Conservation (phyloP, 2,113 vertebrate species). For the Myanophis thanlyinensis region DNA sequence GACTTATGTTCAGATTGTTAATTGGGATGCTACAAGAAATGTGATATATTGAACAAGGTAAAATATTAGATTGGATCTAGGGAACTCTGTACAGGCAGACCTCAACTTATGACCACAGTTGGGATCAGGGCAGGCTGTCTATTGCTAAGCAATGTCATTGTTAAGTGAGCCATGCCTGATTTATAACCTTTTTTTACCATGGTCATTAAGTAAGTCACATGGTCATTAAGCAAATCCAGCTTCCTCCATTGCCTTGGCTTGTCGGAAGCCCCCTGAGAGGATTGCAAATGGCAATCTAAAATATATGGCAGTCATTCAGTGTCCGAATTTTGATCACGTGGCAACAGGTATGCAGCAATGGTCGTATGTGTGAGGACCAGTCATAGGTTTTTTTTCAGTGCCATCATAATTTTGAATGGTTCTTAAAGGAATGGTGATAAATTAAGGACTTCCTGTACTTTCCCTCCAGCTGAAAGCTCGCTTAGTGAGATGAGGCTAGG, state of each 20-base stretch:
- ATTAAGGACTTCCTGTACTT: not conserved
- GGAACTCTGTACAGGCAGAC: not conserved
- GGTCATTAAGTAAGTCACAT: not conserved
- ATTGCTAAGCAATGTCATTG: not conserved
- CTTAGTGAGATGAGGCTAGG: not conserved
- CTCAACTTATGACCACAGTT: not conserved
- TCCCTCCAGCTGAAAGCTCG: not conserved
- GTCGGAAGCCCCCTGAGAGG: not conserved
- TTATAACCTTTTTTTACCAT: not conserved
- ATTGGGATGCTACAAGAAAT: not conserved
- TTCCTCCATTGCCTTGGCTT: not conserved
- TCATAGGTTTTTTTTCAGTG: not conserved
- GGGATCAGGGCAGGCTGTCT: not conserved
- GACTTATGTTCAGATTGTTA: not conserved
- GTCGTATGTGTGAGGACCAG: not conserved
- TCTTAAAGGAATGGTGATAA: not conserved
- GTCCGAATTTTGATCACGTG: not conserved
- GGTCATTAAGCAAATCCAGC: no score
- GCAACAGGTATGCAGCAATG: not conserved
- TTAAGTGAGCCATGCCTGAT: not conserved
- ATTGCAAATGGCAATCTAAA: not conserved
- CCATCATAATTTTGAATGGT: not conserved
- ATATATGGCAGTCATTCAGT: not conserved
- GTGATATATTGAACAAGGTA: no score
- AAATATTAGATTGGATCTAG: not conserved